Evolutionary conservation across 1,140 invertebrate species (phyloP).

Genomic region (Aradophagus sp.): DNA sequence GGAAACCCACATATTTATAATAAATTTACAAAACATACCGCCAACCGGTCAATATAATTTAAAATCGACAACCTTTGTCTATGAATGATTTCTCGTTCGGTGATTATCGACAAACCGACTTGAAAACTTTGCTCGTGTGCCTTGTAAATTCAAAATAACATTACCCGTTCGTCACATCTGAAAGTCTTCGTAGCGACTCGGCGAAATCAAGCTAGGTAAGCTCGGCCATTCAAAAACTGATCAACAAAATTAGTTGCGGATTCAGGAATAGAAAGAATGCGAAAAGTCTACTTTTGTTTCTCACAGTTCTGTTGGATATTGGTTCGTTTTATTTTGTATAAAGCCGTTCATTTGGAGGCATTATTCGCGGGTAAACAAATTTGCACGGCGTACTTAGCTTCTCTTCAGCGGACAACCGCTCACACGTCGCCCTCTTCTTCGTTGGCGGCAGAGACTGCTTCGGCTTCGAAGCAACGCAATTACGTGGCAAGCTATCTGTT

Average conservation of each 20-base stretch:
- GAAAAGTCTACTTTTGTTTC: constrained; percentile 51
- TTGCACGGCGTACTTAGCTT: constrained; percentile 59
- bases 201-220: background rate
- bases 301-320: constrained; percentile 63
- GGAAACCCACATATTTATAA: too few relatives aligned
- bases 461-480: constrained; percentile 54
- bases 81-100: too few relatives aligned
- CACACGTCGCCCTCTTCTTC: constrained; percentile 55
- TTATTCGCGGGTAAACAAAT: constrained; percentile 72
- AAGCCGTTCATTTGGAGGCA: constrained; percentile 70
- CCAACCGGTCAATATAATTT: too few relatives aligned
- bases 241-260: constrained; percentile 55
- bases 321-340: constrained; percentile 61
- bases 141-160: too few relatives aligned
- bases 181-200: too few relatives aligned
- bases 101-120: too few relatives aligned
- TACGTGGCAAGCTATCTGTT: constrained; percentile 59
- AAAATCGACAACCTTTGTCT: too few relatives aligned
- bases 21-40: too few relatives aligned
- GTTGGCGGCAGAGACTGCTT: constrained; percentile 32
- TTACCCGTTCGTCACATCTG: too few relatives aligned
- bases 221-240: constrained; percentile 49
- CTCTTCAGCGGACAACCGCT: constrained; percentile 59
- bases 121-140: too few relatives aligned
- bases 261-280: constrained; percentile 46